Conservation (phyloP, 2,888 invertebrate genomes). For the Smittia sp. region DNA sequence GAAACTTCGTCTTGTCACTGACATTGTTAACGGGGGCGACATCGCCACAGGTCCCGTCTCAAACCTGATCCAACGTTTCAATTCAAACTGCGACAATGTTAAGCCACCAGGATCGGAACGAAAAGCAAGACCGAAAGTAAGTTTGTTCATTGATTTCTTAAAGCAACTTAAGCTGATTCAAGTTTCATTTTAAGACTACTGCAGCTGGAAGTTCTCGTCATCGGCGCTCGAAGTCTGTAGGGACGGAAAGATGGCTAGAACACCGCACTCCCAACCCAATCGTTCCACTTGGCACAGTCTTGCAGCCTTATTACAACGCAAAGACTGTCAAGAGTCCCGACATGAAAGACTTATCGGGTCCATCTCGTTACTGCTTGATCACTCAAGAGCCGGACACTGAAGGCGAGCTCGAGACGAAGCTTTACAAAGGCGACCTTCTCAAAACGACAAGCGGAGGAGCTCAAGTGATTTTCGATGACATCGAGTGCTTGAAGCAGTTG, state of each 20-base stretch:
- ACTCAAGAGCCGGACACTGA: slow-evolving; percentile 89
- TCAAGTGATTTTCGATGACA: slow-evolving; percentile 91
- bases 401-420: slow-evolving; percentile 88
- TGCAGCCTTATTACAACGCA: slow-evolving; percentile 79
- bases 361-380: slow-evolving; percentile 86
- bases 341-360: slow-evolving; percentile 70
- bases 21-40: slow-evolving; percentile 58
- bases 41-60: not conserved
- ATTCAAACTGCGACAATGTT: slow-evolving; percentile 17
- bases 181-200: slow-evolving; percentile 57
- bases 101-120: slow-evolving; percentile 22
- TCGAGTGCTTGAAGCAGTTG: slow-evolving; percentile 82
- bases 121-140: slow-evolving; percentile 33
- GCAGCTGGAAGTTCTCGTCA: slow-evolving; percentile 71
- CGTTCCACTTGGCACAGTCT: slow-evolving; percentile 81
- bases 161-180: not conserved
- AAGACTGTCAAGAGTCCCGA: slow-evolving; percentile 80
- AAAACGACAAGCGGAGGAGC: slow-evolving; percentile 94
- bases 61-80: slow-evolving; percentile 29
- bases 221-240: slow-evolving; percentile 77
- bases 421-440: slow-evolving; percentile 92
- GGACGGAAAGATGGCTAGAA: slow-evolving; percentile 76
- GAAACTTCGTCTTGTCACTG: slow-evolving; percentile 60
- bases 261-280: slow-evolving; percentile 73
- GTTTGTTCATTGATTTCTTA: not conserved